Base-by-base conservation (phyloP, 2,888 invertebrate genomes). In the Cistogaster globosa region DNA sequence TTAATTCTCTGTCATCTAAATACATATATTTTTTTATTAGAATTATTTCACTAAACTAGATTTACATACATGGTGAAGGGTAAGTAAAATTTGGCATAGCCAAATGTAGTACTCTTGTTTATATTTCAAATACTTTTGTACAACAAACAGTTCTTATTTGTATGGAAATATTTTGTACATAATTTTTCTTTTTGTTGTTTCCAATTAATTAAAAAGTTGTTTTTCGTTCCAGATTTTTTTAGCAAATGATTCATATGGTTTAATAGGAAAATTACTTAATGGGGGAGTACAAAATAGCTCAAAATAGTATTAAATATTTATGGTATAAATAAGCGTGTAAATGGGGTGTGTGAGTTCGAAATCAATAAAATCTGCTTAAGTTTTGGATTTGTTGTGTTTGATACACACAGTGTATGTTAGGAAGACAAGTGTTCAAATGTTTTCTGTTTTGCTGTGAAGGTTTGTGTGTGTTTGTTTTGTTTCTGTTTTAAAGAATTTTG, bases 131-230 rank as follows among this genome's bases (percentile, higher is more conserved):
- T n/a, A 72, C 74, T 16, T 58, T 63, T 42, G 69, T 79, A 69
- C 68, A 58, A 9, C 51, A 53, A 18, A 53, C 6, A 48, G 6
- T 48, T 12, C 14, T 48, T 53, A 18, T 53, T 53, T 53, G 12
- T 53, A 42, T 42, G 11, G 12, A 42, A 42, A 42, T 20, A 18
- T 53, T 53, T 53, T 18, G 51, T 7, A n/a, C n/a, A 48, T 5
- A 5, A 7, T 42, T 42, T 42, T 57, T 11, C 8, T 65, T 16
- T 72, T 42, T 5, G 12, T 60, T 53, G 42, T 63, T 78, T 53
- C n/a, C 58, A 60, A 82, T 78, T 82, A 81, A 82, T 79, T 82
- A 79, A 78, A 85, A 71, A 78, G 58, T 62, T 78, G 51, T 82
- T 78, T 55, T 84, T 69, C 38, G n/a, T 68, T 57, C 9, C 57